Evolutionary conservation across 2,888 invertebrate genomes (phyloP).

Genomic region (Leptinotarsa juncta): DNA sequence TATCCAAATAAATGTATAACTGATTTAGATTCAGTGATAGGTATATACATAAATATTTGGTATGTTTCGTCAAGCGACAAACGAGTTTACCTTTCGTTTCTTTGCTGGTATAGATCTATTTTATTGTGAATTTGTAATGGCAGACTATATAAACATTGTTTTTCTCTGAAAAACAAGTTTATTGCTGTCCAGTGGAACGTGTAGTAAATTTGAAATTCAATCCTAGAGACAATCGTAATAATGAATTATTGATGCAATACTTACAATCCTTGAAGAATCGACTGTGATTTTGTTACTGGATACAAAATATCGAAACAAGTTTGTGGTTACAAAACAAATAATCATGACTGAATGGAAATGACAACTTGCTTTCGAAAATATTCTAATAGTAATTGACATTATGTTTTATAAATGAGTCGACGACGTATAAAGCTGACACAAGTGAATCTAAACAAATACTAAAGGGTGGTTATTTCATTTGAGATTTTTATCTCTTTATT

Average conservation of each 20-base stretch:
- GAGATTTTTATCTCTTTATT: too few species aligned
- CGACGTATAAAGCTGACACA: too few species aligned
- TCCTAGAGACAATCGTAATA: neutral
- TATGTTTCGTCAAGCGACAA: neutral
- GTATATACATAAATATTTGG: neutral
- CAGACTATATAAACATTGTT: slow-evolving; percentile 7
- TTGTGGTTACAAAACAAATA: too few species aligned
- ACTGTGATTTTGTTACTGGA: neutral
- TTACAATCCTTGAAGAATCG: neutral
- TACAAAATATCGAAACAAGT: neutral
- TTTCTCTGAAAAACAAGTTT: slow-evolving; percentile 4
- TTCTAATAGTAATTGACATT: too few species aligned
- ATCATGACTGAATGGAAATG: too few species aligned
- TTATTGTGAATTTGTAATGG: neutral
- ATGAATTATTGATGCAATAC: neutral
- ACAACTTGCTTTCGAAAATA: too few species aligned
- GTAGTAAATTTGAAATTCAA: slow-evolving; percentile 3
- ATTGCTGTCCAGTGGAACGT: neutral
- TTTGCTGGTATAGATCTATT: slow-evolving; percentile 1
- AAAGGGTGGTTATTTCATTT: too few species aligned
- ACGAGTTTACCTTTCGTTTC: neutral
- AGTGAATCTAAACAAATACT: too few species aligned
- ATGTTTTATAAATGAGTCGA: too few species aligned
- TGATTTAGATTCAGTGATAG: neutral
- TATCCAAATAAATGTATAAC: too few species aligned